phyloP scores from a whole-genome alignment of 2,888 invertebrate genomes.

The Lasioglossum oenotherae region DNA sequence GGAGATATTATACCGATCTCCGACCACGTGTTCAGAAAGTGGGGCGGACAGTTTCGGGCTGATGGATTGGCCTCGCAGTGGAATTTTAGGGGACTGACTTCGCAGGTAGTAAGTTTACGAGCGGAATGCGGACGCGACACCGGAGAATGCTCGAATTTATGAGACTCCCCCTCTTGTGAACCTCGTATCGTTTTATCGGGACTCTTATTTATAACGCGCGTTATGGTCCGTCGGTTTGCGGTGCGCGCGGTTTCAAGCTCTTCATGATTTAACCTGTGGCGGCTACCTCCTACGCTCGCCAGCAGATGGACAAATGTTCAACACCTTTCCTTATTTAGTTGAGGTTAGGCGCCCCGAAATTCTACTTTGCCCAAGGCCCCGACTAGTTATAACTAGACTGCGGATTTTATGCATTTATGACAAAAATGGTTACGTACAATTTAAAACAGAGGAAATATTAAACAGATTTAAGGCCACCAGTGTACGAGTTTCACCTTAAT shows the following conservation, averaged over 20 bases:
- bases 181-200: not conserved
- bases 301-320: no score
- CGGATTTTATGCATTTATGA: no score
- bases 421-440: no score
- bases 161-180: conserved; percentile 4
- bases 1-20: conserved; percentile 15
- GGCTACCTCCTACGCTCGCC: no score
- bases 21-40: conserved; percentile 8
- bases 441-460: no score
- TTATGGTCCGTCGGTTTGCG: not conserved
- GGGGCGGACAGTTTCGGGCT: not conserved
- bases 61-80: conserved; percentile 8
- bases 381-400: no score
- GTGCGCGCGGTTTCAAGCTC: not conserved
- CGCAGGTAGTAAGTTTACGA: conserved; percentile 7
- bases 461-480: no score
- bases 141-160: conserved; percentile 15
- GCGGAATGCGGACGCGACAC: not conserved
- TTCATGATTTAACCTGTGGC: not conserved
- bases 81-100: conserved; percentile 6
- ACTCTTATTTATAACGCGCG: not conserved
- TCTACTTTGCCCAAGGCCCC: no score
- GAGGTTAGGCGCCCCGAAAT: no score
- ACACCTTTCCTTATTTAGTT: no score
- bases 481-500: no score